Evolutionary conservation across 2,797 vertebrate species (phyloP), one percentile per base, ranked within the genome.

Genomic region (Microchirus variegatus): DNA sequence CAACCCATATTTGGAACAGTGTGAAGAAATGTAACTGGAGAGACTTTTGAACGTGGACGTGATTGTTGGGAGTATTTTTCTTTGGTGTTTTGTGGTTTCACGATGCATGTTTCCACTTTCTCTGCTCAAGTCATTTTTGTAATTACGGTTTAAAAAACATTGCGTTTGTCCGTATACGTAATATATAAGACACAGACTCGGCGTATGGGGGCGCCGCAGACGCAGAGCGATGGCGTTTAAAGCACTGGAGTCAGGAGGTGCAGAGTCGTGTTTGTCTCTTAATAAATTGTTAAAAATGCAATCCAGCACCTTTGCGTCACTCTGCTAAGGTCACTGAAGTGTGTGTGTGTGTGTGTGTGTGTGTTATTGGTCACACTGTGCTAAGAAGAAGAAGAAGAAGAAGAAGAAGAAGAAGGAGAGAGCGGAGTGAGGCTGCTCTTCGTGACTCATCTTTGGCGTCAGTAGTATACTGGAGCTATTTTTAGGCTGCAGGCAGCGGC

Each of bases 371-470:
- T 18, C 9, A 61, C 71, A 63, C 46, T 46, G 58, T 56, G 55
- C 22, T 37, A 44, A 54, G 61, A 52, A 64, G 26, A 56, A 55
- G 64, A n/a, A n/a, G n/a, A n/a, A n/a, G n/a, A n/a, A n/a, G n/a
- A n/a, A n/a, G n/a, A n/a, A n/a, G n/a, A n/a, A n/a, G n/a, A n/a
- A n/a, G n/a, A n/a, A n/a, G n/a, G n/a, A n/a, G 53, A 37, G 59
- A 63, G 66, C 53, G 56, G 50, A 77, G 43, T 35, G 59, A 74
- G 74, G 44, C 73, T 77, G 47, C 75, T 75, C 69, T 81, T 80
- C 76, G 77, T 90, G 90, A 90, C 68, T 89, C 89, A 91, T 87
- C 81, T 58, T 69, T 81, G 64, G 83, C 87, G 79, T 91, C 89
- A 90, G 82, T 84, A 73, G 35, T 60, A 67, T 62, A n/a, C n/a